Evolutionary conservation across 1,140 invertebrate species (phyloP).

Genomic region (Dufourea novaeangliae): DNA sequence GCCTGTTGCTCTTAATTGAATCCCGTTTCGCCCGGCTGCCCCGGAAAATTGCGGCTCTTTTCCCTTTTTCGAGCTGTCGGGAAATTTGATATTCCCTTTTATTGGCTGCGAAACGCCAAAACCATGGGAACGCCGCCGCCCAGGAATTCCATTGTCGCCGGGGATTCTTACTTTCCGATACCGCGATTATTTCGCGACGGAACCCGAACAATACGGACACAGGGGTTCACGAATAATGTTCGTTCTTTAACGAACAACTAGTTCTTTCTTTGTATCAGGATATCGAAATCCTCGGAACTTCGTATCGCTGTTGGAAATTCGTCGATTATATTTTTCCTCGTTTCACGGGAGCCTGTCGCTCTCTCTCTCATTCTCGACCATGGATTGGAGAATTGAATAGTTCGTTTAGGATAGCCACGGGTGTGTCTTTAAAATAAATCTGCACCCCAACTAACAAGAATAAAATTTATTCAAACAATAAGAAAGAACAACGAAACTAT

Average conservation of each 20-base stretch:
- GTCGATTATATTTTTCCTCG: neutral
- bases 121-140: neutral
- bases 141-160: neutral
- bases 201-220: no score
- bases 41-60: neutral
- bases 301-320: neutral
- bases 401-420: no score
- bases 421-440: no score
- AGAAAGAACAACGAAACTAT: no score
- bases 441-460: no score
- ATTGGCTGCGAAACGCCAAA: neutral
- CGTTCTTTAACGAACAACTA: no score
- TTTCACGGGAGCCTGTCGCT: neutral
- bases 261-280: no score
- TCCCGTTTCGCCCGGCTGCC: neutral
- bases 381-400: conserved; percentile 18
- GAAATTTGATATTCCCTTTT: conserved; percentile 7
- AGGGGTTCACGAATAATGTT: no score
- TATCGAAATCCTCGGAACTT: no score
- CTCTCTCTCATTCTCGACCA: neutral
- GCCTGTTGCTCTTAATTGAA: conserved; percentile 10
- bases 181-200: neutral
- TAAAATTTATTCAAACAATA: no score
- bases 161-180: no score
- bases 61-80: neutral